Conservation (phyloP, 2,113 vertebrate species). For the Phainopepla nitens region DNA sequence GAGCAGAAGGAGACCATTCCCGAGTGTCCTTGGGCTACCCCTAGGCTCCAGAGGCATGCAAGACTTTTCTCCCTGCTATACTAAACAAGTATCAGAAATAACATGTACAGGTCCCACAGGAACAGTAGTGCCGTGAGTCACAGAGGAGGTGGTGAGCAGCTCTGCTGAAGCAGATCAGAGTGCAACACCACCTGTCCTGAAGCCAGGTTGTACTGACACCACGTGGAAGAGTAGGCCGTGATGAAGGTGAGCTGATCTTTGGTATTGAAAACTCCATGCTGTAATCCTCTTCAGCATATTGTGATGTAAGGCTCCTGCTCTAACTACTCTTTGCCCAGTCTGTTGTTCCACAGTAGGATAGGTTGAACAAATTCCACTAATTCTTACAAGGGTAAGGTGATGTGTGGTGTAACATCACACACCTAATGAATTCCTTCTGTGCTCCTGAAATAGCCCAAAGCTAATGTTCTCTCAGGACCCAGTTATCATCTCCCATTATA, state of each 20-base stretch:
- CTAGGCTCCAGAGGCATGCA: neutral
- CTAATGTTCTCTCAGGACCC: neutral
- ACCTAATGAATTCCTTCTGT: neutral
- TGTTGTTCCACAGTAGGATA: neutral
- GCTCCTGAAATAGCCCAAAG: conserved; percentile 2
- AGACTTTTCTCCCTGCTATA: neutral
- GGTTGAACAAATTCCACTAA: neutral
- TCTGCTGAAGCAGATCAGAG: neutral
- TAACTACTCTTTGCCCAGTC: neutral
- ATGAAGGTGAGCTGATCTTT: neutral
- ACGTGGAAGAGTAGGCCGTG: rapidly evolving
- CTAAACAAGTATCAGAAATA: neutral
- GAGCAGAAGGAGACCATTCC: neutral
- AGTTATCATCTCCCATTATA: neutral
- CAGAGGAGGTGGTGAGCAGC: neutral
- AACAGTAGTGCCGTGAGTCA: neutral
- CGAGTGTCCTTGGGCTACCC: neutral
- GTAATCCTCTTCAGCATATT: neutral
- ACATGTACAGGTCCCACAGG: neutral
- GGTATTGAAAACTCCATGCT: neutral
- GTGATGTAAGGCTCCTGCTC: neutral
- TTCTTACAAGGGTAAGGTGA: neutral
- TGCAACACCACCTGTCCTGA: neutral
- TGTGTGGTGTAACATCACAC: neutral
- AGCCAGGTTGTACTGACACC: neutral